A percentile compares a stretch with the other conserved stretches of the same genome.
phyloP scores from a whole-genome alignment of 2,797 vertebrate species.

The Diglossa cyanea region DNA sequence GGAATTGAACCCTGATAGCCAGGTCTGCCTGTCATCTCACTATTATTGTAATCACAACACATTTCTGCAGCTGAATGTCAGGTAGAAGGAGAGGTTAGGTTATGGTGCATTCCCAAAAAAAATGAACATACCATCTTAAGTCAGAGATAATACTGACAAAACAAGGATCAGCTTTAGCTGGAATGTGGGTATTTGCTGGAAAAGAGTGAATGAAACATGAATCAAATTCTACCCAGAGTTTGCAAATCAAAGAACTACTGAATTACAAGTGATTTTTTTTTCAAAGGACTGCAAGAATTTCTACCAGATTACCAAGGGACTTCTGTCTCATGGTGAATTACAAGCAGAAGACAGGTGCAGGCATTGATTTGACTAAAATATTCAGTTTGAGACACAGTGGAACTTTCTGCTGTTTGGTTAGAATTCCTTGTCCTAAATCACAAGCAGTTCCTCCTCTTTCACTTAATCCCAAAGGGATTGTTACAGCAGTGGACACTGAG shows the following conservation, averaged over 20 bases:
- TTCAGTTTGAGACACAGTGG: not conserved
- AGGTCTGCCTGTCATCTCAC: not conserved
- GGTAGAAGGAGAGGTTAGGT: not conserved
- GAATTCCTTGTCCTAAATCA: slow-evolving; percentile 22
- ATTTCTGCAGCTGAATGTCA: not conserved
- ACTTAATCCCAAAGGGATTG: not conserved
- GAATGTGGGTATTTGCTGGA: not conserved
- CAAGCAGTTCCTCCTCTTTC: not conserved
- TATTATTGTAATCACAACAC: not conserved
- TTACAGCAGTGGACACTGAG: not conserved
- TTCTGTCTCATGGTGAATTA: slow-evolving; percentile 31
- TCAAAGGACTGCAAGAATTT: slow-evolving; percentile 30
- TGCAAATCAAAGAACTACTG: slow-evolving; percentile 44
- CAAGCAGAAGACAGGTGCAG: slow-evolving; percentile 8
- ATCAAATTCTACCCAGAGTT: not conserved
- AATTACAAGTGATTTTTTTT: slow-evolving; percentile 38
- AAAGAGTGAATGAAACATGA: not conserved
- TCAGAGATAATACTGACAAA: not conserved
- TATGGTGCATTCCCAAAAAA: not conserved
- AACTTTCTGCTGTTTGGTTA: slow-evolving; percentile 34
- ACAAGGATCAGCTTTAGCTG: not conserved
- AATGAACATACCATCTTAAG: not conserved
- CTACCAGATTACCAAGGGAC: slow-evolving; percentile 9
- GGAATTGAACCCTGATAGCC: not conserved
- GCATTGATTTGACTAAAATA: slow-evolving; percentile 42